Evolutionary conservation across 1,140 invertebrate genomes (phyloP).

Genomic region (Trichonephila clavata): DNA sequence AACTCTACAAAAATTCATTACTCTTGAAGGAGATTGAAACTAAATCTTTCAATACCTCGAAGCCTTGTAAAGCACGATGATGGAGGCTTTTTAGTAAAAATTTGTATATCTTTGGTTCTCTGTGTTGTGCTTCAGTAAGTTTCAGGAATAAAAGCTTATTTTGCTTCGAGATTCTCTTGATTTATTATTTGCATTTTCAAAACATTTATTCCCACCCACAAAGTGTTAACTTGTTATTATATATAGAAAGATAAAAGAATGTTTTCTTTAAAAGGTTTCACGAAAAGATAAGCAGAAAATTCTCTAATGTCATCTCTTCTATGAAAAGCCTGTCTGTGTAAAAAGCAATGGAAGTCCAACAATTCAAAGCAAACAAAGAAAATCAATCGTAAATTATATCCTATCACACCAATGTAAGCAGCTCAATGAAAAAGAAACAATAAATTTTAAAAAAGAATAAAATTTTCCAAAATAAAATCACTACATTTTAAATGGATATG

Average conservation of each 20-base stretch:
- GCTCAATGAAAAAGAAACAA: neutral
- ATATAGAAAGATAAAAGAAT: neutral
- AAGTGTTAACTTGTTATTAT: neutral
- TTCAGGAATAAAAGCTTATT: neutral
- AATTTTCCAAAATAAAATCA: too few species aligned
- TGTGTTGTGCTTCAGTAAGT: neutral
- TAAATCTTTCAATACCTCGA: neutral
- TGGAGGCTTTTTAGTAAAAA: neutral
- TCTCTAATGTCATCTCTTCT: neutral
- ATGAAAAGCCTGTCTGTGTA: neutral
- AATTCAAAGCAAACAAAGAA: neutral
- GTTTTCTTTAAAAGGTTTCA: conserved; percentile 13
- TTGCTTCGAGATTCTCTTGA: neutral
- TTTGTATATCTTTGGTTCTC: neutral
- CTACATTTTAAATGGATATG: too few species aligned
- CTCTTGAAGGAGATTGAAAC: neutral
- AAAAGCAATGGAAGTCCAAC: neutral
- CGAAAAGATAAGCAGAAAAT: neutral
- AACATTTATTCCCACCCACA: neutral
- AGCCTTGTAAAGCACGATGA: neutral
- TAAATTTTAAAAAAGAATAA: neutral
- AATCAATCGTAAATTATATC: neutral
- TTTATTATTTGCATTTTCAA: neutral
- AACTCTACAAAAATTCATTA: neutral
- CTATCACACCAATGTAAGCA: neutral